Percentiles rank a stretch among this genome's conserved stretches.
phyloP scores from a whole-genome alignment of 2,797 vertebrate genomes.

The Gymnoscopelus braueri region DNA sequence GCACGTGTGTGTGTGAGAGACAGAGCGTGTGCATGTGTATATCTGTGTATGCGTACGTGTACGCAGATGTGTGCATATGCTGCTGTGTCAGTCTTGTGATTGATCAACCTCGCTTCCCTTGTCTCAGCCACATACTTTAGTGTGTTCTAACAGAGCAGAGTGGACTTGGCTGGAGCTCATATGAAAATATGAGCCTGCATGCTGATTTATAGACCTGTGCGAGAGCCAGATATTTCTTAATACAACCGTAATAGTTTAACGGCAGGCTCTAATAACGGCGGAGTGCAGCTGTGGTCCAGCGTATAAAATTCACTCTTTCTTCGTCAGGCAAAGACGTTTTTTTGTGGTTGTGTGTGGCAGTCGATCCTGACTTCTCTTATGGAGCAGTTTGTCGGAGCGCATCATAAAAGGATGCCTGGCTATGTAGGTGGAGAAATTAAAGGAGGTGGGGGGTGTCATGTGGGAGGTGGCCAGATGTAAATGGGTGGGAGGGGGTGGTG shows the following conservation, averaged over 20 bases:
- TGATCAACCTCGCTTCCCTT: slow-evolving; percentile 39
- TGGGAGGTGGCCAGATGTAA: slow-evolving; percentile 20
- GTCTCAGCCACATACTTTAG: slow-evolving; percentile 37
- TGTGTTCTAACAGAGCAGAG: slow-evolving; percentile 43
- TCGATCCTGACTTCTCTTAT: not conserved
- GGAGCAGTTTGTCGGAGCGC: slow-evolving; percentile 1
- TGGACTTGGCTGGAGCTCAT: slow-evolving; percentile 44
- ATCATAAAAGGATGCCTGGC: slow-evolving; percentile 13
- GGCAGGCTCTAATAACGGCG: slow-evolving; percentile 14
- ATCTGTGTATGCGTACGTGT: not conserved
- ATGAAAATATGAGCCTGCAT: slow-evolving; percentile 42
- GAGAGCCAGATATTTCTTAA: slow-evolving; percentile 51
- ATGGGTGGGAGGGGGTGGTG: slow-evolving; percentile 13
- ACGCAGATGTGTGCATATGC: not conserved
- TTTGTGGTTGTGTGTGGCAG: not conserved
- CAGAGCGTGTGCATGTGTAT: not conserved
- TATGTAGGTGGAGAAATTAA: slow-evolving; percentile 7
- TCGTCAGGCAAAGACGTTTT: not conserved
- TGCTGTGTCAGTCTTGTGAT: slow-evolving; percentile 24
- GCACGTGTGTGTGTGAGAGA: not conserved
- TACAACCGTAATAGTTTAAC: slow-evolving; percentile 37
- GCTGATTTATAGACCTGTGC: slow-evolving; percentile 48
- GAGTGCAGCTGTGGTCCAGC: not conserved
- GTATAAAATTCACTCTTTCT: slow-evolving; percentile 12
- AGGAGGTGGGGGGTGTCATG: slow-evolving; percentile 25